Percentiles rank a stretch among this genome's conserved stretches.
phyloP scores from a whole-genome alignment of 2,888 invertebrate species.

The Tridacna gigas region DNA sequence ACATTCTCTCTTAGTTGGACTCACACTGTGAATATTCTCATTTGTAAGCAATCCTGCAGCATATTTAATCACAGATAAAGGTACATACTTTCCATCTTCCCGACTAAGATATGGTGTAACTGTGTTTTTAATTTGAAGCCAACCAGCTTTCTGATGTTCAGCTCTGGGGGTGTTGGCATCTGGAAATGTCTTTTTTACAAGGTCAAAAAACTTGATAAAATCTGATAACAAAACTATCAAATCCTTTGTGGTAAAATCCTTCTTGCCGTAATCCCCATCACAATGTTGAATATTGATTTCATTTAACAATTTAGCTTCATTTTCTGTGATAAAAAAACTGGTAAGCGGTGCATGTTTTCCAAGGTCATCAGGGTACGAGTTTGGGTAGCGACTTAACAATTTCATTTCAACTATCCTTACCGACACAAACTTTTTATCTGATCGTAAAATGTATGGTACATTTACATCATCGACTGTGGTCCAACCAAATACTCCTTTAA shows the following conservation, averaged over 20 bases:
- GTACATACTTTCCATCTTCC: slow-evolving; percentile 92
- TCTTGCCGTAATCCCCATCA: slow-evolving; percentile 94
- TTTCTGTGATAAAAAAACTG: slow-evolving; percentile 96
- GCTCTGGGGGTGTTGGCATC: slow-evolving; percentile 59
- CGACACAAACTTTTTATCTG: slow-evolving; percentile 94
- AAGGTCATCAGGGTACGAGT: slow-evolving; percentile 90
- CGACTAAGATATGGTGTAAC: slow-evolving; percentile 95
- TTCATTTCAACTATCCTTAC: slow-evolving; percentile 97
- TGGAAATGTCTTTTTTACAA: slow-evolving; percentile 87
- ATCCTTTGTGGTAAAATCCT: slow-evolving; percentile 94
- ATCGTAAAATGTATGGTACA: slow-evolving; percentile 93
- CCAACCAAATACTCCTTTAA: slow-evolving; percentile 92
- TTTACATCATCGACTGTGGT: slow-evolving; percentile 90
- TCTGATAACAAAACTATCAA: slow-evolving; percentile 94
- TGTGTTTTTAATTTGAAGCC: slow-evolving; percentile 90
- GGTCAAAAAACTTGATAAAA: slow-evolving; percentile 94
- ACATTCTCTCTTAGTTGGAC: slow-evolving; percentile 78
- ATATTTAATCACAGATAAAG: slow-evolving; percentile 87
- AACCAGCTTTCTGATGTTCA: slow-evolving; percentile 68
- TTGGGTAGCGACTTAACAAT: slow-evolving; percentile 86
- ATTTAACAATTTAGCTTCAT: slow-evolving; percentile 94
- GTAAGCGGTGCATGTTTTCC: slow-evolving; percentile 94
- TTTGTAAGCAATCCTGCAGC: slow-evolving; percentile 79
- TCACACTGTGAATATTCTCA: slow-evolving; percentile 71
- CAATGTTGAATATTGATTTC: slow-evolving; percentile 97